These are phyloP conservation scores for Periophthalmus modestus DNA, from an alignment of 2,113 vertebrate species.

Conservation along the genomic window DNA sequence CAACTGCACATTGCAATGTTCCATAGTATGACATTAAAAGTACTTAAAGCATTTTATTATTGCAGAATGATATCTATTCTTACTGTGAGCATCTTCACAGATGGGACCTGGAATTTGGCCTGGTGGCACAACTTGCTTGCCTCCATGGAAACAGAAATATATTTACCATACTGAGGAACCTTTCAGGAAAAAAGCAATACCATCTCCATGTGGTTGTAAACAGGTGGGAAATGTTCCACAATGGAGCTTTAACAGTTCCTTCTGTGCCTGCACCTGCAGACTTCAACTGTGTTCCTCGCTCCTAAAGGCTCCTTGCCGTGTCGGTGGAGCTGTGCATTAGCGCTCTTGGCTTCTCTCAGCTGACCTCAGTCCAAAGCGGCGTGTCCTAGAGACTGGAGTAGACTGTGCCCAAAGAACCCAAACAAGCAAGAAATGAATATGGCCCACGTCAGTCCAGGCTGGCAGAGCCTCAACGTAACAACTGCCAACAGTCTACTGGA, in stretches of 20 bases:
- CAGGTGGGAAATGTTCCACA: no score
- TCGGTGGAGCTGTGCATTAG: slow-evolving; percentile 14
- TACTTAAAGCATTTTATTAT: no score
- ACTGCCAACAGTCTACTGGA: slow-evolving; percentile 35
- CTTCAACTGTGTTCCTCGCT: not conserved
- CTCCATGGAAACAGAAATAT: no score
- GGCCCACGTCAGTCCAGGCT: slow-evolving; percentile 45
- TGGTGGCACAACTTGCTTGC: no score
- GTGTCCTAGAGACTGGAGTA: slow-evolving; percentile 56
- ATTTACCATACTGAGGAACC: no score
- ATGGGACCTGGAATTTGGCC: no score
- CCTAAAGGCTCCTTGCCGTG: not conserved
- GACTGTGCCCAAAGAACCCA: slow-evolving; percentile 44
- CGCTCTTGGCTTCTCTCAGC: slow-evolving; percentile 28
- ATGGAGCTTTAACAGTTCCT: not conserved
- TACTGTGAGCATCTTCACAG: no score
- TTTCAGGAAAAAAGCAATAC: no score
- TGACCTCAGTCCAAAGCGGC: slow-evolving; percentile 53
- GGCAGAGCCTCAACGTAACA: slow-evolving; percentile 47
- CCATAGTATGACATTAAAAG: no score
- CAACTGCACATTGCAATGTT: no score
- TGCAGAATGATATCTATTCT: no score
- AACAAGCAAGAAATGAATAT: slow-evolving; percentile 54
- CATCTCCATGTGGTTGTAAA: no score
- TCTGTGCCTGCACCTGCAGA: not conserved